These are phyloP conservation scores for Paralvinella palmiformis DNA, from an alignment of 1,140 invertebrate genomes.

Conservation along the genomic window DNA sequence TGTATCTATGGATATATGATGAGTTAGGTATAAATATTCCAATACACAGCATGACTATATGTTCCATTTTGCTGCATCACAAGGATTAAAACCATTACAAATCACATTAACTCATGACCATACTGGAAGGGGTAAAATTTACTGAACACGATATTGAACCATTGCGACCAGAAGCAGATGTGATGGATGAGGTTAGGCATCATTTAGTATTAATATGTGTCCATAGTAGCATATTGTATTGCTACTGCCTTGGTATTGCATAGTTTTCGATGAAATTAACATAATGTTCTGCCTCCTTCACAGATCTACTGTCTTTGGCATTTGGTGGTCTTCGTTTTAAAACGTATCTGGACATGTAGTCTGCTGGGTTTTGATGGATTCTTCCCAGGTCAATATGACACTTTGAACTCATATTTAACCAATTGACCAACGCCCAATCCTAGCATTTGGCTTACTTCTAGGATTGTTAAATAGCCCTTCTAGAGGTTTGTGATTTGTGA, in stretches of 20 bases:
- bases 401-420: background rate
- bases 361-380: background rate
- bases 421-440: conserved; percentile 26
- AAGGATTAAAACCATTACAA: too few species aligned
- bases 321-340: background rate
- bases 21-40: too few species aligned
- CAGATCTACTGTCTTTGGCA: background rate
- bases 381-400: background rate
- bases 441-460: conserved; percentile 21
- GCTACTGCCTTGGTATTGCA: conserved; percentile 4
- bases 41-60: too few species aligned
- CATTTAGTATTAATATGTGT: too few species aligned
- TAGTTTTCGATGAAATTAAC: background rate
- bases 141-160: too few species aligned
- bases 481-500: conserved; percentile 46
- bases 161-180: too few species aligned
- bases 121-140: too few species aligned
- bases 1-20: too few species aligned
- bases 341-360: conserved; percentile 6
- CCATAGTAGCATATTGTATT: too few species aligned
- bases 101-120: too few species aligned
- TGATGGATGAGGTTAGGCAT: too few species aligned
- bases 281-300: background rate
- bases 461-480: conserved; percentile 20
- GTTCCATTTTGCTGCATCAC: too few species aligned